Evolutionary conservation across 2,797 vertebrate genomes (phyloP), one percentile per base, ranked within the genome.

Genomic region (Chloroceryle inda): DNA sequence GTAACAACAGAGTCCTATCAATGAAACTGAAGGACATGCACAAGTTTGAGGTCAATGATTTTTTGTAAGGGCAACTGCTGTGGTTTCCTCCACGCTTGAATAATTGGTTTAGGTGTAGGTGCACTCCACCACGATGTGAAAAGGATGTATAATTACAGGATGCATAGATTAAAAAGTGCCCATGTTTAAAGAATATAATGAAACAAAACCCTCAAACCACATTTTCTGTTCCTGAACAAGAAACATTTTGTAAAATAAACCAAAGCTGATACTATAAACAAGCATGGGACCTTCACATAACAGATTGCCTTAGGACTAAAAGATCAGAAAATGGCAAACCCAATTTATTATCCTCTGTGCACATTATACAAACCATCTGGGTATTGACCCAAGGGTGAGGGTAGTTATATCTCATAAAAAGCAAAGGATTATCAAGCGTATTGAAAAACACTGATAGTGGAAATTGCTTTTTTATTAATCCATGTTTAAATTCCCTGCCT

Each of bases 391-490:
- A 2, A 50, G 73, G 83, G 55, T 37, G 45, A 78, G 74, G 35
- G 40, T 23, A 7, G 17, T 42, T 58, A 17, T 3, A 33, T 18
- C 82, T 84, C 72, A 22, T 6, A 67, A 18, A 82, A 53, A 89
- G 58, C 58, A 40, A 58, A 85, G 87, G 80, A 74, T 90, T 93
- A 77, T 22, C 44, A 31, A 40, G 40, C 42, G 15, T 6, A 42
- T 72, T 78, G 90, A 71, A 77, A 87, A 79, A 74, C 47, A 62
- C 23, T 71, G 81, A 75, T 67, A 59, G 72, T 58, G 44, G 89
- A 92, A 93, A 91, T 66, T 55, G 72, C 83, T 83, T 84, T 91
- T 76, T 89, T 92, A 83, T 85, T 74, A 91, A 96, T 85, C 88
- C 79, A 13, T 15, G 53, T 58, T 80, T 93, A 89, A 92, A 92